A percentile compares a stretch with the other conserved stretches of the same genome.
Conservation (phyloP, 1,140 invertebrate species). For the Zelostemma sp. region DNA sequence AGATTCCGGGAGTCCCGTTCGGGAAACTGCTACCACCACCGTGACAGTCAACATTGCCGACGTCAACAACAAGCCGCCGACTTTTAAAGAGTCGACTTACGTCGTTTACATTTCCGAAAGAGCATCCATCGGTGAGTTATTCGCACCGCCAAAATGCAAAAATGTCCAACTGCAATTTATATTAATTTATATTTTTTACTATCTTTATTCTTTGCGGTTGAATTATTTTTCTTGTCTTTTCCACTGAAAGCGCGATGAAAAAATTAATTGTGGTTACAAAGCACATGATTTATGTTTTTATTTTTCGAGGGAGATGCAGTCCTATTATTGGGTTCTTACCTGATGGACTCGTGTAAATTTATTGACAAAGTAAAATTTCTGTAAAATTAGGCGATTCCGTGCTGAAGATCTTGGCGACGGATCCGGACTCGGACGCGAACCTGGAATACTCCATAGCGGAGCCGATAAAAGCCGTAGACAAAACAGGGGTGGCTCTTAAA, state of each 20-base stretch:
- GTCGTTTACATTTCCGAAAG: conserved; percentile 80
- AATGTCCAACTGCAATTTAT: too few relatives aligned
- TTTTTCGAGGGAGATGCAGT: too few relatives aligned
- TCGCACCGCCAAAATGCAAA: too few relatives aligned
- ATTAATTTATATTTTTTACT: too few relatives aligned
- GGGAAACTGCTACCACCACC: conserved; percentile 81
- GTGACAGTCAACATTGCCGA: conserved; percentile 81
- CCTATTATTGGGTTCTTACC: too few relatives aligned
- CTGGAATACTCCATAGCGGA: conserved; percentile 79
- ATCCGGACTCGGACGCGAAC: conserved; percentile 78
- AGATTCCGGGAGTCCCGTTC: conserved; percentile 80
- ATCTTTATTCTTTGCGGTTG: too few relatives aligned
- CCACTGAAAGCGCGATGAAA: too few relatives aligned
- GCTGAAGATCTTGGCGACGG: conserved; percentile 75
- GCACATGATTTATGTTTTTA: too few relatives aligned
- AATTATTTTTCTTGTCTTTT: too few relatives aligned
- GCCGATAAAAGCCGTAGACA: conserved; percentile 79
- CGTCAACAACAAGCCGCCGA: conserved; percentile 87
- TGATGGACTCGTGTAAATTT: too few relatives aligned
- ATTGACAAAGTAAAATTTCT: not conserved
- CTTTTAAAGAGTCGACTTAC: conserved; percentile 77
- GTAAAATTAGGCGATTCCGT: conserved; percentile 73
- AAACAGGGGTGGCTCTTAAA: conserved; percentile 79
- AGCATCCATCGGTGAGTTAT: conserved; percentile 73
- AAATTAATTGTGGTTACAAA: too few relatives aligned